Evolutionary conservation across 2,113 vertebrate genomes (phyloP), one percentile per base, ranked within the genome.

Genomic region (Cebidichthys violaceus): DNA sequence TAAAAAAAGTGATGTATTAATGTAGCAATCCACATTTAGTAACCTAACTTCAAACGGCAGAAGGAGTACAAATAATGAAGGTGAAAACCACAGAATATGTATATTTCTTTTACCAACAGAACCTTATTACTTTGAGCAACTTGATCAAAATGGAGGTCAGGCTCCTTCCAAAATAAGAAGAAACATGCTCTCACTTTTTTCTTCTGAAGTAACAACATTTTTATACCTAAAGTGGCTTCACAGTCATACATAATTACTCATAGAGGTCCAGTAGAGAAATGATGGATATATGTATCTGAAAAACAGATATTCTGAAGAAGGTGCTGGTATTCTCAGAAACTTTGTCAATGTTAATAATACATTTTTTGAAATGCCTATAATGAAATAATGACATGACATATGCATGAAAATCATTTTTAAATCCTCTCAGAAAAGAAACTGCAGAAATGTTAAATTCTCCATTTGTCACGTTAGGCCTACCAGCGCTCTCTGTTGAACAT

Each of bases 141-240:
- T 35, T 14, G 59, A 35, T 62, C 33, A 79, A 52, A 41, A 29
- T 17, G 9, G 14, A 22, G 22, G 37, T 43, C 20, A 75, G 18
- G 55, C 27, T 54, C 24, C 3, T 6, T 24, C 50, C 15, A 45
- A 39, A 39, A 50, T 39, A 27, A 35, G 14, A 29, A 75, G 3
- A 29, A 61, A 57, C 27, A 31, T 11, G 4, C 39, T 29, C 4
- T 18, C 14, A 18, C 4, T 45, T 67, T 45, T 18, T 24, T 29
- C 24, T 67, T 24, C 14, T 45, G 39, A 65, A 60, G 39, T 33
- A 78, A 61, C 15, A 57, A 47, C 14, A 39, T 75, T 55, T 73
- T 55, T 45, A 27, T n/a, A 18, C 35, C 60, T 37, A 15, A 10
- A n/a, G 7, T 45, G 59, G 13, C 54, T 88, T 70, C 17, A 70